These are phyloP conservation scores for Tragelaphus buxtoni DNA, from an alignment of 2,113 vertebrate species.

Conservation along the genomic window DNA sequence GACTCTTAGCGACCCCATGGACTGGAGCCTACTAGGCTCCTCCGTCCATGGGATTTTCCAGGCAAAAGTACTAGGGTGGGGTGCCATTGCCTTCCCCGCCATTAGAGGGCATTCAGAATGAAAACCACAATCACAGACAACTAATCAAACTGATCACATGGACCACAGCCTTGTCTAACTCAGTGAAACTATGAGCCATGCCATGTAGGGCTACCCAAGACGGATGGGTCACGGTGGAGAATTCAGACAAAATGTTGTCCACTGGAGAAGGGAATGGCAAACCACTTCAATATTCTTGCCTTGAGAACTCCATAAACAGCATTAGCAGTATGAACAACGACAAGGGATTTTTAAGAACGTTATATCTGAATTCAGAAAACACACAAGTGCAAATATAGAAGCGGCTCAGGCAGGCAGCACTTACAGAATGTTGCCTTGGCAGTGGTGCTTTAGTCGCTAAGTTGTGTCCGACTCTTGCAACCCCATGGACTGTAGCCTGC, in stretches of 20 bases:
- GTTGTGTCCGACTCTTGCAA: background rate
- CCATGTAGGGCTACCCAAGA: background rate
- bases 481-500: background rate
- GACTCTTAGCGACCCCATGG: too few species aligned
- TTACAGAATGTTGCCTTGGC: background rate
- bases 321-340: background rate
- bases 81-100: too few species aligned
- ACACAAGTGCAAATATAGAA: background rate
- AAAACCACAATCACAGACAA: background rate
- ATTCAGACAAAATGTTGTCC: background rate
- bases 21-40: too few species aligned
- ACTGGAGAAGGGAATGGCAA: background rate
- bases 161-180: background rate
- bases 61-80: too few species aligned
- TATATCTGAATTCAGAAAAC: background rate
- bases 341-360: background rate
- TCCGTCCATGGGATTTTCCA: too few species aligned
- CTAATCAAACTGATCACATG: background rate
- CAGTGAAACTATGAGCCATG: background rate
- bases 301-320: background rate
- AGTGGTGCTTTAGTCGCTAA: background rate
- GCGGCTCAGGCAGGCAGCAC: background rate
- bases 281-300: background rate
- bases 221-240: background rate
- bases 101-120: background rate